These are phyloP conservation scores for Ageneiosus marmoratus DNA, from an alignment of 2,113 vertebrate genomes.

Conservation along the genomic window DNA sequence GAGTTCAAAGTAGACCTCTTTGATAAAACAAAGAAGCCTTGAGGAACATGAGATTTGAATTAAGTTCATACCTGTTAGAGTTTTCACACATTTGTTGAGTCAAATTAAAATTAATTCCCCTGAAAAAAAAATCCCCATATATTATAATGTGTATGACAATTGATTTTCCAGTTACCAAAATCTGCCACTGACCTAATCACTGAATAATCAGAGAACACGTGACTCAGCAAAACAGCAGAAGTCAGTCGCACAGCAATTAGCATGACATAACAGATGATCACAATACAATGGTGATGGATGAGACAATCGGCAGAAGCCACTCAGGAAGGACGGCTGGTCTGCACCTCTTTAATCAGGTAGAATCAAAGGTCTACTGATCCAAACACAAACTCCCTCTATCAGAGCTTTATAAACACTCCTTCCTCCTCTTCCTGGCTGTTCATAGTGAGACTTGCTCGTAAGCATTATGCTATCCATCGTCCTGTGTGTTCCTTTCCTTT, in stretches of 20 bases:
- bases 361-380: neutral
- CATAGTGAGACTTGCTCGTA: neutral
- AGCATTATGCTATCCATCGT: neutral
- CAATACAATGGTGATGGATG: neutral
- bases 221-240: constrained; percentile 17
- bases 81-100: neutral
- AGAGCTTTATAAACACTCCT: constrained; percentile 25
- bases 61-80: neutral
- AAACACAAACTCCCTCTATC: neutral
- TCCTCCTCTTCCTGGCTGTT: neutral
- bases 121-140: neutral
- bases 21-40: neutral
- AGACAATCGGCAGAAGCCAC: constrained; percentile 21
- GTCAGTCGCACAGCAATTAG: neutral
- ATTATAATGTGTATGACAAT: neutral
- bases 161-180: neutral
- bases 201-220: neutral
- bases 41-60: neutral
- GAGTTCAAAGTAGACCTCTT: neutral
- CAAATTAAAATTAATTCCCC: neutral
- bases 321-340: neutral
- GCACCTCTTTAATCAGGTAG: neutral
- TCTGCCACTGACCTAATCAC: neutral
- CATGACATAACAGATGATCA: constrained; percentile 1
- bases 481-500: constrained; percentile 6